These are phyloP conservation scores for Chascanopsetta lugubris DNA, from an alignment of 2,113 vertebrate species.

Conservation along the genomic window DNA sequence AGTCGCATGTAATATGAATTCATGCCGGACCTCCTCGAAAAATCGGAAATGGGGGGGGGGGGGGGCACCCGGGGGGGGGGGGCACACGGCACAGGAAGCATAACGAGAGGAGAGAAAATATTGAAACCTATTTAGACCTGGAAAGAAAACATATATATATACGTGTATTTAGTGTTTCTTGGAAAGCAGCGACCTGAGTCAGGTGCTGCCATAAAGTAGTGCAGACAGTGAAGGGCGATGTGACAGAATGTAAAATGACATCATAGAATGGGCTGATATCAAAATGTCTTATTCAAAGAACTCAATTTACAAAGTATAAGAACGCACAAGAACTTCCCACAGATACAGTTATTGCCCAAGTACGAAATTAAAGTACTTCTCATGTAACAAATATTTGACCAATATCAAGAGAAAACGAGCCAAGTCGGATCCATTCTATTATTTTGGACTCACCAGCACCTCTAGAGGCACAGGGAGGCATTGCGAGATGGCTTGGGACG, in stretches of 20 bases:
- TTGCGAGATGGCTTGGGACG: too few species aligned
- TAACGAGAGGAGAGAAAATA: slow-evolving; percentile 13
- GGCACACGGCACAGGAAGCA: slow-evolving; percentile 17
- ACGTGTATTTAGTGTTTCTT: neutral
- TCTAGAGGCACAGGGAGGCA: too few species aligned
- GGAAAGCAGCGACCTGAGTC: neutral
- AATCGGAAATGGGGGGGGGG: too few species aligned
- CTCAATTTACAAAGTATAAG: too few species aligned
- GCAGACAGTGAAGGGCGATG: neutral
- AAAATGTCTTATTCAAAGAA: neutral
- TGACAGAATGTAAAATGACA: neutral
- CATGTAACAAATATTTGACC: too few species aligned
- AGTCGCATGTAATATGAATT: slow-evolving; percentile 74
- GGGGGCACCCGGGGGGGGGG: too few species aligned
- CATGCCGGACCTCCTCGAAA: slow-evolving; percentile 59
- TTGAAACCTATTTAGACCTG: slow-evolving; percentile 7
- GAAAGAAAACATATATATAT: neutral
- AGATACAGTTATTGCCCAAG: too few species aligned
- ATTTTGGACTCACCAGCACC: too few species aligned
- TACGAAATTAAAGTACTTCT: too few species aligned
- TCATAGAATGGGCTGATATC: neutral
- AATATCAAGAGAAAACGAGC: too few species aligned
- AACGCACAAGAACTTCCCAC: too few species aligned
- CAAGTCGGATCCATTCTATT: too few species aligned
- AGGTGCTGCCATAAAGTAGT: neutral